Base-by-base conservation (phyloP, 1,140 invertebrate genomes). In the Lutraria rhynchaena region DNA sequence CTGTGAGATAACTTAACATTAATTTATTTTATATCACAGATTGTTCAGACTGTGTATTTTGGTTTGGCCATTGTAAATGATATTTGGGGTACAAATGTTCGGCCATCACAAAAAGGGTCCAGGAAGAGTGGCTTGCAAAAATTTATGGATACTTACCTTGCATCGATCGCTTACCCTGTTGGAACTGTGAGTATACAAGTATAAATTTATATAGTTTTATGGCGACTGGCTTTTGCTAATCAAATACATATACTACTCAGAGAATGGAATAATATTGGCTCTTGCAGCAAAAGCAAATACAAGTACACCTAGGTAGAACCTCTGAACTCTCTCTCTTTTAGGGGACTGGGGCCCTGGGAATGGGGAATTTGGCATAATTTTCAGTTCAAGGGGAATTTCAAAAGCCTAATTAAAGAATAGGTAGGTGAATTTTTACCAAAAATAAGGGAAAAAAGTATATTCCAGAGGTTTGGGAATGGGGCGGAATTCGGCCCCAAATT, bases 161-260 rank as follows among this genome's bases (percentile, higher is more conserved):
- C 95, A 74, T 92, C 94, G 5, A 90, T 97, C 70, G 95, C 95
- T 74, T 97, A 97, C 89, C 96, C 96, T 22, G 88, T 96, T 7
- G 90, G 90, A 65, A 82, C 85, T 27, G 89, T 92, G 84, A 83
- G 81, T 85, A 46, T 31, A 35, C 11, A 49, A 15, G 31, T 37
- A 35, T 67, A 63, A 24, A 41, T 5, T n/a, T n/a, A n/a, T n/a
- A n/a, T n/a, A n/a, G n/a, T n/a, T 33, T 19, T 44, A 33, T 74
- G 19, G 4, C 33, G 5, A 44, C 2, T 65, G 35, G n/a, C n/a
- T n/a, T n/a, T n/a, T n/a, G n/a, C n/a, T n/a, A n/a, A n/a, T n/a
- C n/a, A n/a, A n/a, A 11, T 13, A n/a, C 46, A 49, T 49, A 49
- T 49, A 13, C 11, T n/a, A 49, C n/a, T 49, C 46, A 13, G 11